These are phyloP conservation scores for Branchellion lobata DNA, from an alignment of 2,888 invertebrate genomes.

Conservation along the genomic window DNA sequence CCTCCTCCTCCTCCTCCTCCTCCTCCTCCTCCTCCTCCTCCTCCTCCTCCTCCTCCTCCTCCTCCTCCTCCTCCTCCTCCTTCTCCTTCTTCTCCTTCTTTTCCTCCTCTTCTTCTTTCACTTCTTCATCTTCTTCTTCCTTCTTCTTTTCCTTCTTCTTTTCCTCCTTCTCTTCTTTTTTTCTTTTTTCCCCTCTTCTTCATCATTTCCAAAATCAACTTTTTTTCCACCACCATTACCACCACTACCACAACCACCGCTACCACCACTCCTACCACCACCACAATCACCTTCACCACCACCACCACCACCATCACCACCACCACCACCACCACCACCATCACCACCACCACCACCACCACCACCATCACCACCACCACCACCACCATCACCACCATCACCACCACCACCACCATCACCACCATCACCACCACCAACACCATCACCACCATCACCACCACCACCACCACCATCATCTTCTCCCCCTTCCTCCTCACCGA, in stretches of 20 bases:
- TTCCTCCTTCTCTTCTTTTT: neutral
- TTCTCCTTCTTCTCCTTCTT: no score
- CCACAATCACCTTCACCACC: slow-evolving; percentile 13
- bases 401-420: neutral
- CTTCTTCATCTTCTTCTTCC: neutral
- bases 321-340: slow-evolving; percentile 27
- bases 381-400: slow-evolving; percentile 1
- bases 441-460: neutral
- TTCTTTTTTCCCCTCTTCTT: no score
- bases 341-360: slow-evolving; percentile 17
- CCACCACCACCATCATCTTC: neutral
- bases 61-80: neutral
- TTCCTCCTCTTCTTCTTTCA: neutral
- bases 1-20: neutral
- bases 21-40: neutral
- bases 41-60: neutral
- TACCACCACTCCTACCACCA: slow-evolving; percentile 31
- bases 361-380: slow-evolving; percentile 26
- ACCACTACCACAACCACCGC: slow-evolving; percentile 30
- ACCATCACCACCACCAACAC: slow-evolving; percentile 14
- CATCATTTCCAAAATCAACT: no score
- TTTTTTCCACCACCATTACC: neutral
- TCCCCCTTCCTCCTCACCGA: no score
- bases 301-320: slow-evolving; percentile 27
- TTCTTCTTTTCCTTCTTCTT: no score